A percentile compares a stretch with the other conserved stretches of the same genome.
phyloP scores from a whole-genome alignment of 1,140 invertebrate species.

The Bombus confusus region DNA sequence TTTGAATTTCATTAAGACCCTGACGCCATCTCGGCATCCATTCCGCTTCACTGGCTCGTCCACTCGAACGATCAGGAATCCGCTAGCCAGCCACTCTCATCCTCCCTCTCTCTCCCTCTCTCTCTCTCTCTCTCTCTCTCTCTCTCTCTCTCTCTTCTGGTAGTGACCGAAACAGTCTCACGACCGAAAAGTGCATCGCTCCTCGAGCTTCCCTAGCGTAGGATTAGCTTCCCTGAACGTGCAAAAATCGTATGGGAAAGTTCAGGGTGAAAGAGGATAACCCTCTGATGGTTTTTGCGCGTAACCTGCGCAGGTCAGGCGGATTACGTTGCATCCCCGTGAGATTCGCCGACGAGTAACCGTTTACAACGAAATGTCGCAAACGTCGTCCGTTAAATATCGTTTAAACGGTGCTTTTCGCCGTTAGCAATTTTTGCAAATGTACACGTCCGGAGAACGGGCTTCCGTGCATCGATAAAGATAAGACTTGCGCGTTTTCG shows the following conservation, averaged over 20 bases:
- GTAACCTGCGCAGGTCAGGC: not conserved
- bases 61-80: constrained; percentile 52
- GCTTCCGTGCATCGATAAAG: no score
- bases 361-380: no score
- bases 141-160: not conserved
- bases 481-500: no score
- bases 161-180: not conserved
- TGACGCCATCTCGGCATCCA: constrained; percentile 47
- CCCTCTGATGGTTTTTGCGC: not conserved
- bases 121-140: not conserved
- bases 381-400: fast-evolving
- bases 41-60: constrained; percentile 46
- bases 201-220: not conserved
- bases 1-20: constrained; percentile 64
- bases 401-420: not conserved
- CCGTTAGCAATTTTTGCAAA: not conserved
- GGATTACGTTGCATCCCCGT: not conserved
- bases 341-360: not conserved
- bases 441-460: not conserved
- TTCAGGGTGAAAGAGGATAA: constrained; percentile 16
- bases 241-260: constrained; percentile 35
- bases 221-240: constrained; percentile 8
- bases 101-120: not conserved
- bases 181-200: constrained; percentile 19
- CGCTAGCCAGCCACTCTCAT: not conserved